phyloP scores from a whole-genome alignment of 2,113 vertebrate species.

The Notarius lentiginosus region DNA sequence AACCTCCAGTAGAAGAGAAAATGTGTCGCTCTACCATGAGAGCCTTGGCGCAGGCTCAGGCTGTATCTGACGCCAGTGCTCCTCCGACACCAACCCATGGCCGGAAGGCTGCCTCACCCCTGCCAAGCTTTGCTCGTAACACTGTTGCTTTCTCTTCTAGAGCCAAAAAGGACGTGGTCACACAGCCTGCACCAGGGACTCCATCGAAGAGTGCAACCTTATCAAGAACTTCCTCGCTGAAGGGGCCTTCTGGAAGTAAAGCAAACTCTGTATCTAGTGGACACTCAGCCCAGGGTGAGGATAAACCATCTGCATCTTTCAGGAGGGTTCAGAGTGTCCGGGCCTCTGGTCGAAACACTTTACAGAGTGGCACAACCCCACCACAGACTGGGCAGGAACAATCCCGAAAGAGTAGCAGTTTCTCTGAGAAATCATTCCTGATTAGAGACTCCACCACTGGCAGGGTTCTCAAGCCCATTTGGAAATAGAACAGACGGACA shows the following conservation, averaged over 20 bases:
- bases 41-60: constrained; percentile 66
- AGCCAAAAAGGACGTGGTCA: constrained; percentile 72
- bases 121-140: constrained; percentile 88
- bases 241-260: constrained; percentile 67
- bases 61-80: constrained; percentile 66
- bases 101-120: constrained; percentile 57
- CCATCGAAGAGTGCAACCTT: constrained; percentile 68
- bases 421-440: constrained; percentile 74
- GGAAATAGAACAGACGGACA: constrained; percentile 77
- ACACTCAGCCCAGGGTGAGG: constrained; percentile 65
- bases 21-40: constrained; percentile 81
- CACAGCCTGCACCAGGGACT: constrained; percentile 62
- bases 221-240: constrained; percentile 73
- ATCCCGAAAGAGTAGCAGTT: constrained; percentile 66
- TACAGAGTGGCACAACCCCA: constrained; percentile 65
- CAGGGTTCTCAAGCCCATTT: constrained; percentile 75
- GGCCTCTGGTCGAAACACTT: constrained; percentile 64
- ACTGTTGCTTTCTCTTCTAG: constrained; percentile 88
- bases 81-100: constrained; percentile 51
- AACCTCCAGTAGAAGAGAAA: constrained; percentile 80
- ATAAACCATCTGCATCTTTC: constrained; percentile 63
- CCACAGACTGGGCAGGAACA: constrained; percentile 55
- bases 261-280: constrained; percentile 62
- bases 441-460: constrained; percentile 68
- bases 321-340: constrained; percentile 80